Evolutionary conservation across 2,797 vertebrate genomes (phyloP).

Genomic region (Cirrhinus molitorella): DNA sequence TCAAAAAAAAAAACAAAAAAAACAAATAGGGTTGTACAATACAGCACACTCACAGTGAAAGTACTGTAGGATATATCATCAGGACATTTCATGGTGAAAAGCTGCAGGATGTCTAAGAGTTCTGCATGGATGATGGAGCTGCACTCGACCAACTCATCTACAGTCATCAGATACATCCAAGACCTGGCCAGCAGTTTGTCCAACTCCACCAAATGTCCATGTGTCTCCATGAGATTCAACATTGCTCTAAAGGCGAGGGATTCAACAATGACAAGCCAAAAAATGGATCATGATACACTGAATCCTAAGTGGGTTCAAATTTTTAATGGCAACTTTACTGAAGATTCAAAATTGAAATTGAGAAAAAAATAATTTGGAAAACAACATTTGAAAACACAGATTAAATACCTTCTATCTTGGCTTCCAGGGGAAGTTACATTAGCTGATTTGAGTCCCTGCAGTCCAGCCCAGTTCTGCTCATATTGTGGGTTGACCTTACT

Average conservation of each 20-base stretch:
- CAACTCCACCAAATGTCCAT: conserved; percentile 74
- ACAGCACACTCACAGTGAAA: conserved; percentile 61
- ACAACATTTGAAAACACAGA: not conserved
- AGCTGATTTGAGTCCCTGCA: conserved; percentile 67
- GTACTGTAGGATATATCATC: conserved; percentile 38
- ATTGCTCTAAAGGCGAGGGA: conserved; percentile 66
- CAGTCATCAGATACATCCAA: conserved; percentile 82
- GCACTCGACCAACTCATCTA: conserved; percentile 69
- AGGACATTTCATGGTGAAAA: conserved; percentile 69
- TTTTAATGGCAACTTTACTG: not conserved
- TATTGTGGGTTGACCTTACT: not conserved
- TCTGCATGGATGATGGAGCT: conserved; percentile 57
- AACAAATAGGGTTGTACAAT: not conserved
- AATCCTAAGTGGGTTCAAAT: not conserved
- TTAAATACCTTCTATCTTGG: conserved; percentile 67
- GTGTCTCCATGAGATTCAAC: conserved; percentile 68
- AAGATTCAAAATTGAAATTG: too few species aligned
- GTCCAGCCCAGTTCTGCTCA: conserved; percentile 67
- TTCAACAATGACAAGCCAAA: not conserved
- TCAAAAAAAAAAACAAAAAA: not conserved
- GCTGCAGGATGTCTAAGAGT: conserved; percentile 77
- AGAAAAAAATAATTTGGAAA: too few species aligned
- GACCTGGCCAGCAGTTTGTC: conserved; percentile 81
- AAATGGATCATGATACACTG: not conserved
- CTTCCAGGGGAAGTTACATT: not conserved